These are phyloP conservation scores for Pinna nobilis DNA, from an alignment of 1,140 invertebrate species.

Conservation along the genomic window DNA sequence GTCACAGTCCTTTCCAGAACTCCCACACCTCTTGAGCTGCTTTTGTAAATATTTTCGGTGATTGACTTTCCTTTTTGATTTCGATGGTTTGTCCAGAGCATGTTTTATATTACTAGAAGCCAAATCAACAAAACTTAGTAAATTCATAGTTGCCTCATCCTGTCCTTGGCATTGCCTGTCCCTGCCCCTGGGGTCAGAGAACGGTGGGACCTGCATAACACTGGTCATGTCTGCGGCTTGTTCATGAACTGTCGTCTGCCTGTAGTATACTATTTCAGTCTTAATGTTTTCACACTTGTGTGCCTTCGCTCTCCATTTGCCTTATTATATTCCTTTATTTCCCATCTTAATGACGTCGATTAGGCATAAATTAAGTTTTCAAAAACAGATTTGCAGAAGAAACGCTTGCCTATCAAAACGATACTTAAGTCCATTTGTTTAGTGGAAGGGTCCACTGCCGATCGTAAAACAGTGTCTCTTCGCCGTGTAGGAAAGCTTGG, in stretches of 20 bases:
- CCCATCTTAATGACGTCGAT: conserved; percentile 19
- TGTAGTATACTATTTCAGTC: too few species aligned
- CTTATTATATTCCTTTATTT: conserved; percentile 26
- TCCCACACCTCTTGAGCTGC: conserved; percentile 64
- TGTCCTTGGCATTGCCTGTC: not conserved
- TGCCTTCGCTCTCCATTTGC: too few species aligned
- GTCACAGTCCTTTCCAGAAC: conserved; percentile 29
- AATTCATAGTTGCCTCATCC: conserved; percentile 51
- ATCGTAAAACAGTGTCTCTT: conserved; percentile 9
- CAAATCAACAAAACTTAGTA: conserved; percentile 67
- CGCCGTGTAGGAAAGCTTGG: not conserved
- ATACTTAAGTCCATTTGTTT: conserved; percentile 29
- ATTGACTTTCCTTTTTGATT: conserved; percentile 69
- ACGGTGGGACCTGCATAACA: conserved; percentile 1
- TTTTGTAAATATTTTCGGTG: conserved; percentile 72
- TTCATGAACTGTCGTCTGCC: not conserved
- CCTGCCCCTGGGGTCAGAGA: conserved; percentile 19
- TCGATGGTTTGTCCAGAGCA: conserved; percentile 61
- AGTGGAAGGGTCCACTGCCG: conserved; percentile 3
- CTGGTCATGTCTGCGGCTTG: conserved; percentile 26
- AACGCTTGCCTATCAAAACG: conserved; percentile 7
- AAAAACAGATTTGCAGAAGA: conserved; percentile 24
- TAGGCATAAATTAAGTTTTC: conserved; percentile 33
- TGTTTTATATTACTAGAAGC: conserved; percentile 66
- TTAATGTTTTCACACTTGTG: too few species aligned